Base-by-base conservation (phyloP, 2,888 invertebrate species). In the Cantharis nigra region DNA sequence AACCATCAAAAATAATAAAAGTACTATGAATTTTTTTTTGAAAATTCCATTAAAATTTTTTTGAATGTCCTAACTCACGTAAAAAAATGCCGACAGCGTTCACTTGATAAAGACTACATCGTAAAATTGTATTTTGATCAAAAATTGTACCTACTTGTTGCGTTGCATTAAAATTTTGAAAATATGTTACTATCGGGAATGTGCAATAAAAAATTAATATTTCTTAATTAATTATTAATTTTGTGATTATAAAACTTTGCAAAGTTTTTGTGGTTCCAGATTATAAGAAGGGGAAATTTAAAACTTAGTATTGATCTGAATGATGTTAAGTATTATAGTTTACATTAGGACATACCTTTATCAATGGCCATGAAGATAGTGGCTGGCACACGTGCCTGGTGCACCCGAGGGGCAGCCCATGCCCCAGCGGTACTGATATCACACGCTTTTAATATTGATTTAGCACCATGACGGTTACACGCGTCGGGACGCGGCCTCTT, bases 361-460 rank as follows among this genome's bases (percentile, higher is more conserved):
- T 88, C 88, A 88, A 87, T 88, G 88, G 87, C 88, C 88, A 88
- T 88, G 87, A 85, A 88, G 86, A 86, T 86, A 86, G 86, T 84
- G 84, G 85, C 83, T 83, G 86, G 86, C 87, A 87, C 87, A 86
- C 85, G 87, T 87, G 87, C 87, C 87, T 85, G 85, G 85, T 85
- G 85, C 85, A 84, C 84, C 84, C 83, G 82, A 81, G 82, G 85
- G 82, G 80, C 79, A 82, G 79, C 82, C 84, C 84, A 84, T 84
- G 80, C 78, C 82, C 81, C 80, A 77, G 77, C 79, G 78, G 76
- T 74, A 78, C 71, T 71, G 70, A 78, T 74, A 81, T 76, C 80
- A 74, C 76, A 26, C 77, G 63, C 72, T 76, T 76, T 76, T 73
- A 78, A 76, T 81, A 82, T 82, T 82, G 82, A 82, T 82, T 82